Evolutionary conservation across 2,888 invertebrate genomes (phyloP).

Genomic region (Selenia dentaria): DNA sequence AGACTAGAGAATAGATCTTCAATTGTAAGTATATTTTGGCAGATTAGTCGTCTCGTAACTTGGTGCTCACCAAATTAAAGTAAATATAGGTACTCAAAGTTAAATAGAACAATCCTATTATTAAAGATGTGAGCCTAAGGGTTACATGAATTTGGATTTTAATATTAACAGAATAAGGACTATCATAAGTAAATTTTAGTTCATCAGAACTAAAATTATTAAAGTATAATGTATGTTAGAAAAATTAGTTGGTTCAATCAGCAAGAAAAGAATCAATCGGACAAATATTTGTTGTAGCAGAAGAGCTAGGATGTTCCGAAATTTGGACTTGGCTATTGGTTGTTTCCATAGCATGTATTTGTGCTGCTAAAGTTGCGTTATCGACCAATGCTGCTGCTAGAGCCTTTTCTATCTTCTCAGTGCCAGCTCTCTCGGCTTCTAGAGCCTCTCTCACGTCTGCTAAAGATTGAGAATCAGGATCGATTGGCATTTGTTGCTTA

Average conservation of each 20-base stretch:
- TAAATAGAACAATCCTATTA: too few species aligned
- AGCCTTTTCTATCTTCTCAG: constrained; percentile 60
- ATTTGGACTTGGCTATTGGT: constrained; percentile 26
- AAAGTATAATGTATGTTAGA: too few species aligned
- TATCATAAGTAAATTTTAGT: too few species aligned
- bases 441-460: constrained; percentile 57
- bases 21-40: too few species aligned
- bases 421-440: constrained; percentile 63
- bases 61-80: too few species aligned
- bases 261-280: constrained; percentile 72
- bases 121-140: too few species aligned
- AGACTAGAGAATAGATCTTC: too few species aligned
- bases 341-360: constrained; percentile 50
- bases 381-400: constrained; percentile 66
- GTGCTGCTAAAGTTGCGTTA: constrained; percentile 59
- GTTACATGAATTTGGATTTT: too few species aligned
- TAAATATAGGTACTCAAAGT: too few species aligned
- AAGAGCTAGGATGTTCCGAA: constrained; percentile 35
- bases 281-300: constrained; percentile 47
- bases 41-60: too few species aligned
- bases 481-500: constrained; percentile 28
- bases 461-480: constrained; percentile 49
- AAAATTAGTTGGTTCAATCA: constrained; percentile 55
- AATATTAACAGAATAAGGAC: too few species aligned
- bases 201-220: too few species aligned